Conservation (phyloP, 2,888 invertebrate species). For the Eledona agricola region DNA sequence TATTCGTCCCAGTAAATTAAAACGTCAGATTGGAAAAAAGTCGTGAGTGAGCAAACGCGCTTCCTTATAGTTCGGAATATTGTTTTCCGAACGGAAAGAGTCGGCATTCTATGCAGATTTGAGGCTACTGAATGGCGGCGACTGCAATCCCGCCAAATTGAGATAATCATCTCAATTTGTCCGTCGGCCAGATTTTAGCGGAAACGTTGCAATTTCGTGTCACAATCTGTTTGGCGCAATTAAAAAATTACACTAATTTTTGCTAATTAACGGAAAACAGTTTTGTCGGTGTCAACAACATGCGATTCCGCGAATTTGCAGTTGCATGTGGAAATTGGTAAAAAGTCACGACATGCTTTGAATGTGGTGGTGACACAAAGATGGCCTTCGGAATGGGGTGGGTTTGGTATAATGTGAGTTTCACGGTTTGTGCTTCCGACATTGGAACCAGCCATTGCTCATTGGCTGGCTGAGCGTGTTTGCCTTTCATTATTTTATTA, state of each 20-base stretch:
- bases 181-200: slow-evolving; percentile 9
- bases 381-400: slow-evolving; percentile 41
- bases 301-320: slow-evolving; percentile 42
- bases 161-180: too few species aligned
- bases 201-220: slow-evolving; percentile 26
- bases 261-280: slow-evolving; percentile 35
- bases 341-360: slow-evolving; percentile 34
- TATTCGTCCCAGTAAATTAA: too few species aligned
- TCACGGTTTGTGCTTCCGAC: slow-evolving; percentile 40
- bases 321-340: slow-evolving; percentile 33
- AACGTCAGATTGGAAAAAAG: too few species aligned
- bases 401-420: slow-evolving; percentile 35
- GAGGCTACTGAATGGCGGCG: too few species aligned
- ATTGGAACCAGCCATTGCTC: slow-evolving; percentile 34
- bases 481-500: slow-evolving; percentile 35
- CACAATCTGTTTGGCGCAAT: slow-evolving; percentile 30
- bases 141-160: too few species aligned
- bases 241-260: slow-evolving; percentile 32
- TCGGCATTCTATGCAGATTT: too few species aligned
- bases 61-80: too few species aligned
- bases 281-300: slow-evolving; percentile 34
- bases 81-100: too few species aligned
- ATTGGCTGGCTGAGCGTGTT: slow-evolving; percentile 27
- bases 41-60: too few species aligned
- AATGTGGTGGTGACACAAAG: slow-evolving; percentile 35